phyloP scores from a whole-genome alignment of 1,140 invertebrate species.

The Calephelis nemesis region DNA sequence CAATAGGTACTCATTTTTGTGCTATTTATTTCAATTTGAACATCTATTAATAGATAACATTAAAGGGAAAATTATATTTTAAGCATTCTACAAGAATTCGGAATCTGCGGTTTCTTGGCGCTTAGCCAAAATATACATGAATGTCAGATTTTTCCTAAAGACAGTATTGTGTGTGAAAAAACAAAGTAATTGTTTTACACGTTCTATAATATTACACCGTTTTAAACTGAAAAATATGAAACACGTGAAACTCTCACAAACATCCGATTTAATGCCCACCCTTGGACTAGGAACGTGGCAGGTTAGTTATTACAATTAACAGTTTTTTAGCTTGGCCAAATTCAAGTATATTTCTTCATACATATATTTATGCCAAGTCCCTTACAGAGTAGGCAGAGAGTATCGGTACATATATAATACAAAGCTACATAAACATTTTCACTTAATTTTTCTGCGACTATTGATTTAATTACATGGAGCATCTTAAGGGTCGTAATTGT shows the following conservation, averaged over 20 bases:
- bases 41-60: neutral
- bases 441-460: no score
- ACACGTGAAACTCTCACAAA: slow-evolving; percentile 58
- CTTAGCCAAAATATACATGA: slow-evolving; percentile 47
- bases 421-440: no score
- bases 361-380: no score
- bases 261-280: slow-evolving; percentile 83
- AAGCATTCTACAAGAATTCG: neutral
- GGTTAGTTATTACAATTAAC: slow-evolving; percentile 62
- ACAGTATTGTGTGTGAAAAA: slow-evolving; percentile 36
- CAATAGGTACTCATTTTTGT: slow-evolving; percentile 38
- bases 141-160: slow-evolving; percentile 46
- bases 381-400: no score
- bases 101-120: slow-evolving; percentile 38
- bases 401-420: no score
- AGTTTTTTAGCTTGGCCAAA: neutral
- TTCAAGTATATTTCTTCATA: neutral
- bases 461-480: no score
- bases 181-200: slow-evolving; percentile 7
- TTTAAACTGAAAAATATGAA: slow-evolving; percentile 49
- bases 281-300: slow-evolving; percentile 91
- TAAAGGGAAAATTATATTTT: neutral
- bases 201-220: neutral
- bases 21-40: neutral
- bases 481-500: no score